Conservation (phyloP, 2,888 invertebrate genomes). For the Ormyrus pomaceus region DNA sequence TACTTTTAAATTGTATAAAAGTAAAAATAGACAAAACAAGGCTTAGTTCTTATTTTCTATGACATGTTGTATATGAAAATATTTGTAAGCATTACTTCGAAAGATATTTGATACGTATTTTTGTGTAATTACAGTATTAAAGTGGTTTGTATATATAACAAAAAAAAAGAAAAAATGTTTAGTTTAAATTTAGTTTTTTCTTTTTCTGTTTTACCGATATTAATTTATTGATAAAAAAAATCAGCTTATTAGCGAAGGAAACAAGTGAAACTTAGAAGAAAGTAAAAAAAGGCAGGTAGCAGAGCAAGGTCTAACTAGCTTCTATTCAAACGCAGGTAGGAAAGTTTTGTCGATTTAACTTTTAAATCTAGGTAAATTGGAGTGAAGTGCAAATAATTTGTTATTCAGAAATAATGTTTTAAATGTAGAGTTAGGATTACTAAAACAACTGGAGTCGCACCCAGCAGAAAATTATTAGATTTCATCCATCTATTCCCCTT, state of each 20-base stretch:
- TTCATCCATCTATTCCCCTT: too few species aligned
- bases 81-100: slow-evolving; percentile 38
- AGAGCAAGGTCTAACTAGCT: slow-evolving; percentile 69
- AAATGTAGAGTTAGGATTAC: too few species aligned
- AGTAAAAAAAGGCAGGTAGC: slow-evolving; percentile 71
- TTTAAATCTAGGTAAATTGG: neutral
- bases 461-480: too few species aligned
- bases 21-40: slow-evolving; percentile 10
- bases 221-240: slow-evolving; percentile 6
- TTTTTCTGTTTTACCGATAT: slow-evolving; percentile 32
- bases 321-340: slow-evolving; percentile 70
- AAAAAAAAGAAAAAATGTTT: slow-evolving; percentile 18
- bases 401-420: too few species aligned
- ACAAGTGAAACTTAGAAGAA: slow-evolving; percentile 56
- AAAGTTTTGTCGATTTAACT: slow-evolving; percentile 58
- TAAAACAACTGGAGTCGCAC: too few species aligned
- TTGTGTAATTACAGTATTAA: slow-evolving; percentile 71
- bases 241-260: slow-evolving; percentile 60
- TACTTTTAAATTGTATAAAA: slow-evolving; percentile 6
- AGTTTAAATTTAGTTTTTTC: slow-evolving; percentile 53
- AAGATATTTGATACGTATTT: slow-evolving; percentile 49
- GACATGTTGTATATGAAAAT: slow-evolving; percentile 32
- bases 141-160: slow-evolving; percentile 67
- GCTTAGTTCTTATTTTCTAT: slow-evolving; percentile 27
- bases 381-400: too few species aligned